These are phyloP conservation scores for Halyomorpha halys DNA, from an alignment of 1,140 invertebrate species.

Conservation along the genomic window DNA sequence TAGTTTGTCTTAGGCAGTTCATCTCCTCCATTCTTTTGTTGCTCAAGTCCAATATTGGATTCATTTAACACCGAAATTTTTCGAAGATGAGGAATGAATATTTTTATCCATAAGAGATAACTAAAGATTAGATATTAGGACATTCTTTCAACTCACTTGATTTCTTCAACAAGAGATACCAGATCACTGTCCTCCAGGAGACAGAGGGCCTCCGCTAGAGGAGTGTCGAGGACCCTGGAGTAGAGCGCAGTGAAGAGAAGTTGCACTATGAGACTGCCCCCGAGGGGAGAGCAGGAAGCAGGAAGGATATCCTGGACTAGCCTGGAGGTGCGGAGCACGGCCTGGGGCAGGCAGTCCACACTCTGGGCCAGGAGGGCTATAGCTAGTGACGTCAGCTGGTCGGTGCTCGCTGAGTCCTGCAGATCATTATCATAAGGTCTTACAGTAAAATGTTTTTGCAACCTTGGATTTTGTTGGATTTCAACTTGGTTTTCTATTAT, in stretches of 20 bases:
- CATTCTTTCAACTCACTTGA: constrained; percentile 36
- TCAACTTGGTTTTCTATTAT: too few species aligned
- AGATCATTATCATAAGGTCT: too few species aligned
- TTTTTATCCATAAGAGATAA: too few species aligned
- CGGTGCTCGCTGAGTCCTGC: constrained; percentile 23
- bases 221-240: constrained; percentile 33
- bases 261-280: constrained; percentile 56
- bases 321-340: constrained; percentile 42
- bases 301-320: constrained; percentile 54
- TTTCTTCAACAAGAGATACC: constrained; percentile 50
- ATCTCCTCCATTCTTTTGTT: too few species aligned
- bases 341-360: constrained; percentile 48
- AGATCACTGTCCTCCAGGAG: constrained; percentile 61
- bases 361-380: constrained; percentile 55
- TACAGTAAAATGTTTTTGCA: too few species aligned
- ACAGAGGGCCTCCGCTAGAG: constrained; percentile 58
- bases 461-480: too few species aligned
- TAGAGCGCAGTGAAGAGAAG: constrained; percentile 35
- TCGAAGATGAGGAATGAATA: too few species aligned
- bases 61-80: too few species aligned
- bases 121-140: too few species aligned
- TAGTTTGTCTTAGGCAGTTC: too few species aligned
- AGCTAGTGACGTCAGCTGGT: constrained; percentile 47
- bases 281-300: constrained; percentile 49
- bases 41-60: too few species aligned